Percentiles rank a stretch among this genome's conserved stretches.
These are phyloP conservation scores for Cephalopachus bancanus DNA, from an alignment of 2,797 vertebrate genomes.

Conservation along the genomic window DNA sequence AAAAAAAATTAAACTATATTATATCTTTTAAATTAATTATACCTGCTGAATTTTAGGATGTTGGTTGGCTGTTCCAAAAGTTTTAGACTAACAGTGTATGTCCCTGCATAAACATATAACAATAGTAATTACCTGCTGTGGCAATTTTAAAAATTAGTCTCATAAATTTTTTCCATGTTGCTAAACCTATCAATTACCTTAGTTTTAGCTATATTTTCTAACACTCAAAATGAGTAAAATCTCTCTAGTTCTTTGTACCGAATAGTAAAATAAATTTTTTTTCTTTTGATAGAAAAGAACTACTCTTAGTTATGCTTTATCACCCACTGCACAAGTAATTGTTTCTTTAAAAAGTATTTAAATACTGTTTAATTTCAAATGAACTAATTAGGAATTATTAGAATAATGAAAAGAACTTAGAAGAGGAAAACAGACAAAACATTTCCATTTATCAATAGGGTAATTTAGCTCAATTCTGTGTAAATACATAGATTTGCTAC, in stretches of 20 bases:
- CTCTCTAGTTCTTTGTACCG: not conserved
- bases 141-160: not conserved
- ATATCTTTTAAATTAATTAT: slow-evolving; percentile 4
- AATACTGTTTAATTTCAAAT: slow-evolving; percentile 29
- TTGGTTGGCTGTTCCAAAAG: not conserved
- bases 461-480: not conserved
- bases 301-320: slow-evolving; percentile 36
- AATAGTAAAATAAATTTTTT: not conserved
- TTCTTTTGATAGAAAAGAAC: slow-evolving; percentile 30
- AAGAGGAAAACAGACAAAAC: slow-evolving; percentile 8
- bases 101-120: not conserved
- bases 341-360: slow-evolving; percentile 36
- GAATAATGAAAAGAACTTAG: slow-evolving; percentile 24
- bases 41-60: not conserved
- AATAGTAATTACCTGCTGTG: not conserved
- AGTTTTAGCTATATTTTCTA: slow-evolving; percentile 14
- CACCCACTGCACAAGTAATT: not conserved
- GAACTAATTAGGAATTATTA: slow-evolving; percentile 23
- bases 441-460: not conserved
- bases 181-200: not conserved
- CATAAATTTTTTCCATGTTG: not conserved
- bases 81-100: not conserved
- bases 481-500: not conserved
- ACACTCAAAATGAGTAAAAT: not conserved
- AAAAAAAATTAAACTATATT: not conserved